Base-by-base conservation (phyloP, 2,888 invertebrate genomes). In the Tachystola acroxantha region DNA sequence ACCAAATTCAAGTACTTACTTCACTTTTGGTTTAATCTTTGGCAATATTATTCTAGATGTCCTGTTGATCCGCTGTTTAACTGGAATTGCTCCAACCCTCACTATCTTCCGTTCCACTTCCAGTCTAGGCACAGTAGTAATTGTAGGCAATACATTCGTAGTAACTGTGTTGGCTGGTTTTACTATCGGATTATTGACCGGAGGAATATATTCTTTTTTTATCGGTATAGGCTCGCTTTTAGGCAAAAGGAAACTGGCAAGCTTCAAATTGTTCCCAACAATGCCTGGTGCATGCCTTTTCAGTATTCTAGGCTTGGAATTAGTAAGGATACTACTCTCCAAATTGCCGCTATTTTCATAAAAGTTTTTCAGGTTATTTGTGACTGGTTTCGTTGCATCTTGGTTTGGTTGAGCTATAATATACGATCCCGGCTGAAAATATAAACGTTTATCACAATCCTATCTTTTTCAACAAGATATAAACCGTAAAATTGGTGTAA, bases 261-360 rank as follows among this genome's bases (percentile, higher is more conserved):
- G 47, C 54, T 84, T 84, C 24, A 84, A 65, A 46, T 81, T 84
- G 37, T 82, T 84, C 3, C 74, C 74, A 3, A 69, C 58, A n/a
- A 64, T 45, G 42, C 64, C 58, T 13, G 49, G 53, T 34, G 75
- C 77, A 34, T 61, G 55, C 48, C 71, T 79, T 41, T 68, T 79
- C 7, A 76, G 40, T 40, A 68, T 62, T 40, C 65, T 63, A 10
- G 73, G 70, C 38, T 66, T 74, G 0, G 51, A 34, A 43, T 50
- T 51, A 35, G 46, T 63, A 12, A 68, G 49, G 38, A 71, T 58
- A 47, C 60, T 64, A 54, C 69, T 74, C 51, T 82, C 84, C 35
- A 85, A 64, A 54, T 80, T 82, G 47, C 82, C 85, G 70, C 84
- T 85, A 61, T 69, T 86, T 66, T 86, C 85, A 52, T 85, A 86